phyloP scores from a whole-genome alignment of 1,140 invertebrate genomes.

The Sinonovacula constricta region DNA sequence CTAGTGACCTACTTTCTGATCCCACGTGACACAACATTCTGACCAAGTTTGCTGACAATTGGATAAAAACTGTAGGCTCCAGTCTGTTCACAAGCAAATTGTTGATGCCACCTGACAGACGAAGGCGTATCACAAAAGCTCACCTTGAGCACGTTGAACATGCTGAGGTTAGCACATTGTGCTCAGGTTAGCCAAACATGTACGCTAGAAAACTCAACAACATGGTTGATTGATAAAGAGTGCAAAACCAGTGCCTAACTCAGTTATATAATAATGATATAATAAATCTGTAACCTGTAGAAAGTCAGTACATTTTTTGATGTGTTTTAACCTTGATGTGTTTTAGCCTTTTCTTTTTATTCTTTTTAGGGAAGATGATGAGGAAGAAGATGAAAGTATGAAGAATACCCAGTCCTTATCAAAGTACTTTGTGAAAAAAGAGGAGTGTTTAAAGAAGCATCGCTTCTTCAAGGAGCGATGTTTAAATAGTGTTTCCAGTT shows the following conservation, averaged over 20 bases:
- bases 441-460: constrained; percentile 64
- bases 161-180: too few relatives aligned
- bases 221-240: neutral
- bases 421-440: constrained; percentile 66
- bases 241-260: neutral
- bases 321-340: constrained; percentile 11
- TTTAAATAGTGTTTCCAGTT: constrained; percentile 66
- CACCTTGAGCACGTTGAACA: too few relatives aligned
- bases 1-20: too few relatives aligned
- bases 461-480: constrained; percentile 74
- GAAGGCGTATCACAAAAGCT: too few relatives aligned
- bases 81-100: too few relatives aligned
- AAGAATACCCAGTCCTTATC: constrained; percentile 61
- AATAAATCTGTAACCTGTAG: neutral
- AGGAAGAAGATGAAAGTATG: constrained; percentile 71
- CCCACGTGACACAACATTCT: too few relatives aligned
- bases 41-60: too few relatives aligned
- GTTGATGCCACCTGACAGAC: too few relatives aligned
- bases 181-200: neutral
- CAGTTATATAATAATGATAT: neutral
- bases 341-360: neutral
- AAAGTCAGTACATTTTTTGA: constrained; percentile 7
- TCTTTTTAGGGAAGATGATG: constrained; percentile 72
- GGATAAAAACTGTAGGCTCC: too few relatives aligned
- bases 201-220: neutral